A percentile compares a stretch with the other conserved stretches of the same genome.
Conservation (phyloP, 2,888 invertebrate species). For the Lithophane leautieri region DNA sequence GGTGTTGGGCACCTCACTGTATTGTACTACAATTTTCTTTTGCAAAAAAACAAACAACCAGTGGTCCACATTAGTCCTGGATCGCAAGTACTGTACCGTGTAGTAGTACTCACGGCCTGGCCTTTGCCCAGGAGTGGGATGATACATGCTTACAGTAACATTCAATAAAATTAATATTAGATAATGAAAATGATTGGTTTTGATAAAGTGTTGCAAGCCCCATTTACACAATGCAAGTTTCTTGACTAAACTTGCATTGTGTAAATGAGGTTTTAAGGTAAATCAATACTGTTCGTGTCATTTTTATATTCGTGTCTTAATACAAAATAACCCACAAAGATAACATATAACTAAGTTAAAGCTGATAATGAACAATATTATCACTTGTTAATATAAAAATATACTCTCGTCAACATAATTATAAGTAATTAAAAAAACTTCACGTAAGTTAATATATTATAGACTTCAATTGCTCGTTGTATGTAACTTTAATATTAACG, state of each 20-base stretch:
- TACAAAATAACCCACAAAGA: conserved; percentile 24
- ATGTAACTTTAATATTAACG: no score
- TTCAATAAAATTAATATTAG: no score
- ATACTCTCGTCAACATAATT: no score
- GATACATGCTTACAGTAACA: not conserved
- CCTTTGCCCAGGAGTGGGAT: no score
- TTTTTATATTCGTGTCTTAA: not conserved
- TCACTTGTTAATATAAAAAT: not conserved
- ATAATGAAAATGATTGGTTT: no score
- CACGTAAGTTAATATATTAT: no score
- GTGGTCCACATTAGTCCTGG: not conserved
- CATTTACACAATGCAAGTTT: no score
- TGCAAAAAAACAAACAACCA: not conserved
- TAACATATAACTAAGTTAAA: conserved; percentile 8
- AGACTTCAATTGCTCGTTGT: no score
- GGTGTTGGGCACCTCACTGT: not conserved
- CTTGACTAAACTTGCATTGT: not conserved
- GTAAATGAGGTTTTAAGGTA: not conserved
- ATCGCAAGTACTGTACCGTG: not conserved
- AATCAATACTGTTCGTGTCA: conserved; percentile 5
- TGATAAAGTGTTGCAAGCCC: no score
- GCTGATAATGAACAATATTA: conserved; percentile 20
- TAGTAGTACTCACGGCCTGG: no score
- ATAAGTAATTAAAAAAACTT: no score
- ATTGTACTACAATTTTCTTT: not conserved